These are phyloP conservation scores for Ephialtes manifestator DNA, from an alignment of 2,888 invertebrate genomes.

Conservation along the genomic window DNA sequence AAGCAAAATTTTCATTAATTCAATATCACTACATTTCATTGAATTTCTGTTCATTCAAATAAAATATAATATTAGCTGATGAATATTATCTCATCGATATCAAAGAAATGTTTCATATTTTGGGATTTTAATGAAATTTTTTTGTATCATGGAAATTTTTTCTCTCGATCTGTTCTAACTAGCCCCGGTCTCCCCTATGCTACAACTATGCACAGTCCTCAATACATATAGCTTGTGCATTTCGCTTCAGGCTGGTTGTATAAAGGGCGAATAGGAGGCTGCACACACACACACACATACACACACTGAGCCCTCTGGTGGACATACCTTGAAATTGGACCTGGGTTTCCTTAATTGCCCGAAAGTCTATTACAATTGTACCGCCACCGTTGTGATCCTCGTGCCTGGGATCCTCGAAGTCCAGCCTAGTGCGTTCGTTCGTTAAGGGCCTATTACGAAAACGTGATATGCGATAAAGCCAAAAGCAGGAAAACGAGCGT, in stretches of 20 bases:
- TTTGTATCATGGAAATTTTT: too few relatives aligned
- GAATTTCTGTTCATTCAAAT: too few relatives aligned
- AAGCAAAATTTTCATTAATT: too few relatives aligned
- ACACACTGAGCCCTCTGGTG: conserved; percentile 1
- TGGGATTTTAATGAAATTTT: too few relatives aligned
- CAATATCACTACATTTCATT: too few relatives aligned
- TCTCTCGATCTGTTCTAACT: too few relatives aligned
- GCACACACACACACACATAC: conserved; percentile 9
- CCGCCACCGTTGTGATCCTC: conserved; percentile 23
- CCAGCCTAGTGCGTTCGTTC: conserved; percentile 47
- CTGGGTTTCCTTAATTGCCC: conserved; percentile 56
- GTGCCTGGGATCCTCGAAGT: conserved; percentile 7
- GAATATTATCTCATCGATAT: too few relatives aligned
- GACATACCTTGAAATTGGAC: conserved; percentile 57
- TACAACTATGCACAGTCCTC: not conserved
- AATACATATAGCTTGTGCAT: not conserved
- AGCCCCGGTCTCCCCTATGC: not conserved
- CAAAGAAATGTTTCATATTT: too few relatives aligned
- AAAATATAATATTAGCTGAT: too few relatives aligned
- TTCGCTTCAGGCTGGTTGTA: conserved; percentile 35
- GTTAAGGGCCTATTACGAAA: conserved; percentile 59
- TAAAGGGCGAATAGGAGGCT: conserved; percentile 1
- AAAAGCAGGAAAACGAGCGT: conserved; percentile 39
- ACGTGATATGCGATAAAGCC: conserved; percentile 56
- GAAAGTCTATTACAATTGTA: conserved; percentile 65